Conservation (phyloP, 2,113 vertebrate species). For the Sylvilagus bachmani region DNA sequence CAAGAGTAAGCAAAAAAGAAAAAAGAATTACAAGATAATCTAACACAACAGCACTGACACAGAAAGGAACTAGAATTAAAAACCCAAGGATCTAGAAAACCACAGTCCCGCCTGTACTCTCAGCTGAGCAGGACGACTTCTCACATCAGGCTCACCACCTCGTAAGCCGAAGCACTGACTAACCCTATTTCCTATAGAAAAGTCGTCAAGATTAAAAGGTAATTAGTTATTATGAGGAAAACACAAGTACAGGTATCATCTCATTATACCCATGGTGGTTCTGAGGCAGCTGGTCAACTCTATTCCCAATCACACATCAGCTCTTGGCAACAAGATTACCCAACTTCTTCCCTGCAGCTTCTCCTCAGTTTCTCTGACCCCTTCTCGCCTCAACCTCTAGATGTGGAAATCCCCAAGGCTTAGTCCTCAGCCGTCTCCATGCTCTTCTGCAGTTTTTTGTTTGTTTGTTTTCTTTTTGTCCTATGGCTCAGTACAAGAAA, state of each 20-base stretch:
- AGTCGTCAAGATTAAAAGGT: neutral
- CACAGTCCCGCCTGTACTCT: neutral
- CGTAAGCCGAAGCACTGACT: neutral
- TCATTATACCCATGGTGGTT: neutral
- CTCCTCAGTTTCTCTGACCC: neutral
- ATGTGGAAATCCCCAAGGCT: neutral
- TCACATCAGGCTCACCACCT: neutral
- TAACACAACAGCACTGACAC: neutral
- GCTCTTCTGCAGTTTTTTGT: neutral
- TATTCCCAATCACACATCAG: neutral
- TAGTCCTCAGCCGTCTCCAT: neutral
- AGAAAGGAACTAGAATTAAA: neutral
- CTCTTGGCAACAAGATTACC: neutral
- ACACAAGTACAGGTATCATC: neutral
- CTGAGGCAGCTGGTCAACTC: neutral
- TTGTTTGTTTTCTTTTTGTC: neutral
- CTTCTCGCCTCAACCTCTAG: neutral
- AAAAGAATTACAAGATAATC: neutral
- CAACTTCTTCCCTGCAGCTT: neutral
- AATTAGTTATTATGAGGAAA: neutral
- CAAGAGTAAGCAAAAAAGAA: neutral
- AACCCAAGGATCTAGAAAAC: constrained; percentile 30
- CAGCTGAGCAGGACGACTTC: neutral
- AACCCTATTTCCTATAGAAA: neutral
- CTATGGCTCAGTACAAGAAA: neutral